Evolutionary conservation across 2,113 vertebrate genomes (phyloP), one percentile per base, ranked within the genome.

Genomic region (Tonatia bakeri): DNA sequence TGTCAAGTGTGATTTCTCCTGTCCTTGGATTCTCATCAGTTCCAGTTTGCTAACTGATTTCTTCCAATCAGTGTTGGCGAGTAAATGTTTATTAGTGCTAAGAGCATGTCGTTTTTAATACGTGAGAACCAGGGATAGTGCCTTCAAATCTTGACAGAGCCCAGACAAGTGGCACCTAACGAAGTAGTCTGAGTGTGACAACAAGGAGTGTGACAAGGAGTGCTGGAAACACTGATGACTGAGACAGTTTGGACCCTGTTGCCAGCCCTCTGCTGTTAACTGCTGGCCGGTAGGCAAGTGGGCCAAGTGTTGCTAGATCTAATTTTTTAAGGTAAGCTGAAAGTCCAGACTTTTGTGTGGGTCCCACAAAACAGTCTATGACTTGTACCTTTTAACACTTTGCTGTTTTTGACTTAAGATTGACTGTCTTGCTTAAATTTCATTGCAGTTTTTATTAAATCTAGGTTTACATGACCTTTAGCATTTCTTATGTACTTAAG

Each of bases 391-490:
- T 56, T 86, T 54, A 93, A 89, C 52, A n/a, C 15, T 45, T 87
- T 67, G 16, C 50, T 72, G 24, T 59, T 56, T 73, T 89, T 79
- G 14, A 65, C 67, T 89, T 61, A 77, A 92, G 64, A 95, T 87
- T 79, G 59, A 69, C 38, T 94, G 33, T 4, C 64, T 82, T 83
- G 38, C 36, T 91, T 94, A 67, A 92, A 84, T 94, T 95, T 77
- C 67, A 59, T 69, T 80, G 86, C 91, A 54, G 79, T 90, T 94
- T 94, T 91, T 94, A 84, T 94, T 92, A 97, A 92, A 45, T 91
- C 45, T 91, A 75, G 38, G n/a, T 92, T 91, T 94, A 90, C 0
- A 45, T 80, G 81, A 84, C 77, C n/a, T 81, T 92, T 59, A 77
- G 38, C 50, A 80, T 93, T 94, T 96, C 43, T 65, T 75, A 54